Evolutionary conservation across 1,140 invertebrate species (phyloP).

Genomic region (Bombus polaris): DNA sequence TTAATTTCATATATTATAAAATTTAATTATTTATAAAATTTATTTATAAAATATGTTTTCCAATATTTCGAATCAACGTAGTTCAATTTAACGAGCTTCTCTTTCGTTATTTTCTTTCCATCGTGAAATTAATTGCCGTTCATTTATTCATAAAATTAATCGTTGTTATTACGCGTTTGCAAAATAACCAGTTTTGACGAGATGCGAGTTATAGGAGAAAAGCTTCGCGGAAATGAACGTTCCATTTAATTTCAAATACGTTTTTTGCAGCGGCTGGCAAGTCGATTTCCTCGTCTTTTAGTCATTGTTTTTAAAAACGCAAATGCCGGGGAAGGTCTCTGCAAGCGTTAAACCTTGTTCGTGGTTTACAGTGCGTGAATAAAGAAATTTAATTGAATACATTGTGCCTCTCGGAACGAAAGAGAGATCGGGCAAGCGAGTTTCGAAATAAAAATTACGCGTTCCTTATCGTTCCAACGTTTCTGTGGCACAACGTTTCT

Average conservation of each 20-base stretch:
- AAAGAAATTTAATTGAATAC: conserved; percentile 32
- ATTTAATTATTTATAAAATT: neutral
- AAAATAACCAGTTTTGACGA: neutral
- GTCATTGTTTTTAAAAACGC: conserved; percentile 1
- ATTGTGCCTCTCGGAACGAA: neutral
- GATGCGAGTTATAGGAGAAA: neutral
- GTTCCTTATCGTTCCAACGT: neutral
- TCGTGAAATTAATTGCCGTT: neutral
- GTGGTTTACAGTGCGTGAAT: conserved; percentile 35
- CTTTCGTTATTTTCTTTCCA: neutral
- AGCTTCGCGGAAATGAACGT: neutral
- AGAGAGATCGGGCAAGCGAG: neutral
- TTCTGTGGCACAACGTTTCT: neutral
- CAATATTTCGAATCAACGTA: neutral
- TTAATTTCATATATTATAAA: too few relatives aligned
- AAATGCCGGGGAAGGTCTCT: neutral
- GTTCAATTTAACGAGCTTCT: neutral
- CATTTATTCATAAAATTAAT: conserved; percentile 1
- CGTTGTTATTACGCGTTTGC: neutral
- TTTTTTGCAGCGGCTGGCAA: neutral
- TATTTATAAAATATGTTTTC: neutral
- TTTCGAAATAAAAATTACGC: conserved; percentile 20
- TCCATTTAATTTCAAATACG: neutral
- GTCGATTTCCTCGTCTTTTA: neutral
- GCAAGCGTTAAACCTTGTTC: neutral